A percentile compares a stretch with the other conserved stretches of the same genome.
phyloP scores from a whole-genome alignment of 1,140 invertebrate genomes.

The Telenomus remus region DNA sequence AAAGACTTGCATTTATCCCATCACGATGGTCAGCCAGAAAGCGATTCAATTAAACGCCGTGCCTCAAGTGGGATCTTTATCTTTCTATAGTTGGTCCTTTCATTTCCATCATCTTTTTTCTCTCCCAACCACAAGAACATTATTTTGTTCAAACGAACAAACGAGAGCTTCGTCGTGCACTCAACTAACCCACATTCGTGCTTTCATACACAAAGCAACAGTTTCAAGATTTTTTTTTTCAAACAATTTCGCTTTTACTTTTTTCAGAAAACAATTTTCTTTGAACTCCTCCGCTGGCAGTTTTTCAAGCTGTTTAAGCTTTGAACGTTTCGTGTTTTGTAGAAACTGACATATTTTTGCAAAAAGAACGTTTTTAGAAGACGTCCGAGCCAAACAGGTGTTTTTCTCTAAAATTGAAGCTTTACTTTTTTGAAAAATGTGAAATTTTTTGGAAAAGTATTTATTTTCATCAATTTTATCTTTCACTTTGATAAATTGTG shows the following conservation, averaged over 20 bases:
- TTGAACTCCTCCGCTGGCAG: too few species aligned
- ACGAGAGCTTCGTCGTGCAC: slow-evolving; percentile 22
- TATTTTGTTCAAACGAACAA: slow-evolving; percentile 33
- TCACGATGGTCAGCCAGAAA: slow-evolving; percentile 37
- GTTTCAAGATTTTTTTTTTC: slow-evolving; percentile 5
- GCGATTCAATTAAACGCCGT: slow-evolving; percentile 10
- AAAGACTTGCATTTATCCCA: slow-evolving; percentile 52
- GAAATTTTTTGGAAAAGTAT: too few species aligned
- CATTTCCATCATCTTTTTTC: neutral
- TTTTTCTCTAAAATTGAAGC: too few species aligned
- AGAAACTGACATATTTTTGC: too few species aligned
- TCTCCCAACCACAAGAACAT: neutral
- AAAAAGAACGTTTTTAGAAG: too few species aligned
- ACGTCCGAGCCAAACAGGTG: too few species aligned
- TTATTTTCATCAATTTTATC: too few species aligned
- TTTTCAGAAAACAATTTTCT: neutral
- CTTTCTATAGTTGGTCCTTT: slow-evolving; percentile 9
- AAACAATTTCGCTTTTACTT: neutral
- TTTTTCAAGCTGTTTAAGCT: too few species aligned
- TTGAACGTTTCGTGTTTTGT: too few species aligned
- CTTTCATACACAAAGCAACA: slow-evolving; percentile 40
- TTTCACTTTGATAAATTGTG: too few species aligned
- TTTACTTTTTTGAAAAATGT: too few species aligned
- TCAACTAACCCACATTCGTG: slow-evolving; percentile 50
- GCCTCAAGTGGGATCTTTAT: slow-evolving; percentile 2